Evolutionary conservation across 2,113 vertebrate species (phyloP).

Genomic region (Arvicanthis niloticus): DNA sequence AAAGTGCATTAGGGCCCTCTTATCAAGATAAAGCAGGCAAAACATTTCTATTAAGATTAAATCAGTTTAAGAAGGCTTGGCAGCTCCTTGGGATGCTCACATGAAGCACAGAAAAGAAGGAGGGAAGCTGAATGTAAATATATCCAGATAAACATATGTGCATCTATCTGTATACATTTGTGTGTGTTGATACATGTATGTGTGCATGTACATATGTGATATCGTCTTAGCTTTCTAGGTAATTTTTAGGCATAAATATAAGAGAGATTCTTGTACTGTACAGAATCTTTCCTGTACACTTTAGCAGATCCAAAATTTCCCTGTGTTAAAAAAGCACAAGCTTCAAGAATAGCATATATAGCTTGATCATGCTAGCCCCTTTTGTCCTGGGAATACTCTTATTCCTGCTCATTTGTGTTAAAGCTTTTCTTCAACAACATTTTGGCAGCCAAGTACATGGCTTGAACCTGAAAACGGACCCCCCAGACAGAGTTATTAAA

Average conservation of each 20-base stretch:
- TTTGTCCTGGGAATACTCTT: too few relatives aligned
- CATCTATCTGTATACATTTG: neutral
- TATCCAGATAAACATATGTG: neutral
- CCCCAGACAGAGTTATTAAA: too few relatives aligned
- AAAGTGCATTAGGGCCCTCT: neutral
- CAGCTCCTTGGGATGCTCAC: neutral
- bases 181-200: too few relatives aligned
- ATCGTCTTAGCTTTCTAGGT: neutral
- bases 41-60: conserved; percentile 17
- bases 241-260: neutral
- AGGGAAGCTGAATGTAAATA: neutral
- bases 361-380: too few relatives aligned
- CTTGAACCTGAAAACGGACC: too few relatives aligned
- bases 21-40: neutral
- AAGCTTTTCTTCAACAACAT: too few relatives aligned
- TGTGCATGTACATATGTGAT: neutral
- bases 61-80: neutral
- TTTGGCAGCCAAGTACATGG: too few relatives aligned
- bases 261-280: neutral
- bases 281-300: neutral
- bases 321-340: neutral
- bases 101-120: neutral
- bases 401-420: too few relatives aligned
- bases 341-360: too few relatives aligned
- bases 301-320: neutral